Percentiles rank a stretch among this genome's conserved stretches.
Evolutionary conservation across 2,888 invertebrate genomes (phyloP).

Genomic region (Apodemia duryi): DNA sequence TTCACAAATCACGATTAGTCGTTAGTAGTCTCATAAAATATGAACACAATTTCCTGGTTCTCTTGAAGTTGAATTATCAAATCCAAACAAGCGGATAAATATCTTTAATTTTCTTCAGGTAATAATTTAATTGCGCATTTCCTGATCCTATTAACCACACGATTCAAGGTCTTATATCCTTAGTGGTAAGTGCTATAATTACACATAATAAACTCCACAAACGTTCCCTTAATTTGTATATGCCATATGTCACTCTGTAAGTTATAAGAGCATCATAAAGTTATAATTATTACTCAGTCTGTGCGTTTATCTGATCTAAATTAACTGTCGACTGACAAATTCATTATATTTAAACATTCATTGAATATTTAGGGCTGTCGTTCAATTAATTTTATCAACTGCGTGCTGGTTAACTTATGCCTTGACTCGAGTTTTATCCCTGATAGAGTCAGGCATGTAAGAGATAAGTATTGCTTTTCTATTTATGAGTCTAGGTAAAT

Average conservation of each 20-base stretch:
- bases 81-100: constrained; percentile 2
- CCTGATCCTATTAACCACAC: neutral
- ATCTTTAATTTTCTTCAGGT: constrained; percentile 7
- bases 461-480: too few species aligned
- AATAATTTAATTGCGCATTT: constrained; percentile 1
- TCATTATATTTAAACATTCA: constrained; percentile 49
- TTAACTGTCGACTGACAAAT: constrained; percentile 53
- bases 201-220: neutral
- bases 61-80: neutral
- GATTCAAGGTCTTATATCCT: neutral
- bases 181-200: neutral
- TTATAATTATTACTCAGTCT: constrained; percentile 47
- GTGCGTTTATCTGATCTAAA: constrained; percentile 43
- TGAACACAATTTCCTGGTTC: neutral
- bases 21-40: neutral
- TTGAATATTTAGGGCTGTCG: constrained; percentile 44
- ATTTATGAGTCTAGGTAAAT: too few species aligned
- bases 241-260: constrained; percentile 29
- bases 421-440: too few species aligned
- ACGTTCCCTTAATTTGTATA: constrained; percentile 25
- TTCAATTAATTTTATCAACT: neutral
- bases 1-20: too few species aligned
- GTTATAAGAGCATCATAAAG: constrained; percentile 38
- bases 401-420: too few species aligned
- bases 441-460: too few species aligned